phyloP scores from a whole-genome alignment of 2,888 invertebrate species.

The Meta bourneti region DNA sequence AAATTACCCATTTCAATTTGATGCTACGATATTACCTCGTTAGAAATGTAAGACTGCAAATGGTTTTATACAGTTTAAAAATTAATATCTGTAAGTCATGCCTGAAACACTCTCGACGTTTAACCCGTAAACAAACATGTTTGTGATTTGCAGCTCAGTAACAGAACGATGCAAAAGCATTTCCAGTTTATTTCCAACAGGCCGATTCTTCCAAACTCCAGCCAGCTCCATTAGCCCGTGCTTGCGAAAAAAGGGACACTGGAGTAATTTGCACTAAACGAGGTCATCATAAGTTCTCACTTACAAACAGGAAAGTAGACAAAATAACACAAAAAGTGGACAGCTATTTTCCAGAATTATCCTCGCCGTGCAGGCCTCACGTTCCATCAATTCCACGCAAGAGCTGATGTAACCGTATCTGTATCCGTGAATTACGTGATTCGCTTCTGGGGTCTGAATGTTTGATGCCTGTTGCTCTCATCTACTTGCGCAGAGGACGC shows the following conservation, averaged over 20 bases:
- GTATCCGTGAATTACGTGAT: slow-evolving; percentile 25
- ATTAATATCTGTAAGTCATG: too few species aligned
- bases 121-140: too few species aligned
- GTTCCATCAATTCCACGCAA: slow-evolving; percentile 12
- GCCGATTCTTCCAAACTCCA: too few species aligned
- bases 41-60: too few species aligned
- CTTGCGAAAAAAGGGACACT: neutral
- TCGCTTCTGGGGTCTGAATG: slow-evolving; percentile 22
- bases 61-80: too few species aligned
- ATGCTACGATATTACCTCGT: too few species aligned
- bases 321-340: neutral
- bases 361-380: neutral
- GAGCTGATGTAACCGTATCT: neutral
- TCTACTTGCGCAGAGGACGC: neutral
- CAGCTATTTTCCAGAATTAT: slow-evolving; percentile 27
- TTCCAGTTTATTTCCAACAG: too few species aligned
- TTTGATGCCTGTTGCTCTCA: slow-evolving; percentile 62
- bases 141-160: too few species aligned
- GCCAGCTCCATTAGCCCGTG: too few species aligned
- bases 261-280: neutral
- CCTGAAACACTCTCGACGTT: too few species aligned
- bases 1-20: too few species aligned
- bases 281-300: slow-evolving; percentile 8
- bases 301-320: neutral
- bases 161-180: too few species aligned